Evolutionary conservation across 2,797 vertebrate species (phyloP), one percentile per base, ranked within the genome.

Genomic region (Myotis vivesi): DNA sequence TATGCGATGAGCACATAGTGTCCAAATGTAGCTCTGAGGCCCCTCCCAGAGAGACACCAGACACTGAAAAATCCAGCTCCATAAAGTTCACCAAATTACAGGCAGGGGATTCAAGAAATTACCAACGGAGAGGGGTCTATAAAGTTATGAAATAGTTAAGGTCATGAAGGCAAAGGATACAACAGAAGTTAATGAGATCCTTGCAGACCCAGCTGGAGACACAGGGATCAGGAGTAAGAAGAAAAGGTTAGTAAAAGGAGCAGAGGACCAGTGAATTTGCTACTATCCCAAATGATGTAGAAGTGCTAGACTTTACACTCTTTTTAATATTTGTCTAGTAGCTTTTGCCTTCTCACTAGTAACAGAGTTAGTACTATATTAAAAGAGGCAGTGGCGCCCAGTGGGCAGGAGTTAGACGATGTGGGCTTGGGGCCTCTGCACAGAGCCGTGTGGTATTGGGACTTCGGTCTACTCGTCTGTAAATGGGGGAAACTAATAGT

Each of bases 401-500:
- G 38, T 3, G 30, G 23, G 57, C 72, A 11, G 38, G 59, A 25
- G 59, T 22, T 4, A 30, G 17, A 8, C 0, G 2, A 10, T 0
- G 2, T 13, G 30, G 13, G 33, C 66, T 22, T 6, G 7, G 20
- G 38, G 44, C 20, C 22, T 66, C 36, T 1, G 3, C 66, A 12
- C 59, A 22, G 8, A 38, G 9, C 33, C 0, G 0, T 10, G 71
- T 49, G 22, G 8, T 30, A 2, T 0, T 11, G 28, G 20, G 33
- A 23, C 30, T 15, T n/a, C 10, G 1, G 11, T 41, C 22, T 53
- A 1, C 80, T 28, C 1, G 0, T n/a, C 16, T 38, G 3, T 17
- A 49, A 53, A 11, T 11, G 15, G 81, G 77, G 12, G 11, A 51
- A 20, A 8, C 49, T 12, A n/a, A 19, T 8, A 13, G 57, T 9